Conservation (phyloP, 2,113 vertebrate species). For the Struthidea cinerea region DNA sequence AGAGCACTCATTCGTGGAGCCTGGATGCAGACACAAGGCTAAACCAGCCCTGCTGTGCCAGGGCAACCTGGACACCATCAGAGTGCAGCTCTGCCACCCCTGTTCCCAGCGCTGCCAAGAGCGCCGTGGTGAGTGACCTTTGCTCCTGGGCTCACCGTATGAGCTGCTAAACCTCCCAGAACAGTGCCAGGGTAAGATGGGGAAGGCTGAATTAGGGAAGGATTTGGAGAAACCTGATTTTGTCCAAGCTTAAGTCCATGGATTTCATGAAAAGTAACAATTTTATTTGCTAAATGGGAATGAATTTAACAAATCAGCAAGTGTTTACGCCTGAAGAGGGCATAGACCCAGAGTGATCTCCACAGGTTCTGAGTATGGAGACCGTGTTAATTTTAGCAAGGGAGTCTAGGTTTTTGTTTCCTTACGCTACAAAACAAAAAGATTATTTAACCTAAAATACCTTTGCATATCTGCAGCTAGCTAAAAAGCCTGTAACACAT, state of each 20-base stretch:
- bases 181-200: rapidly evolving
- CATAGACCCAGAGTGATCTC: not conserved
- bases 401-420: not conserved
- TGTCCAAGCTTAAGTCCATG: not conserved
- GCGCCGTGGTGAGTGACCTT: not conserved
- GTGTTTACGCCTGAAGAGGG: not conserved
- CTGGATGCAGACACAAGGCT: not conserved
- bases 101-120: not conserved
- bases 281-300: not conserved
- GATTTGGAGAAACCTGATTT: not conserved
- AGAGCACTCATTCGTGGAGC: not conserved
- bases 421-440: not conserved
- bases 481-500: not conserved
- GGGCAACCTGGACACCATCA: rapidly evolving
- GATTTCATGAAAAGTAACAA: not conserved
- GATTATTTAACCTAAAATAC: not conserved
- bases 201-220: not conserved
- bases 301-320: not conserved
- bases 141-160: not conserved
- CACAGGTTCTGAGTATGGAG: not conserved
- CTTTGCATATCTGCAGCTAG: not conserved
- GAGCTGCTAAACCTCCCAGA: not conserved
- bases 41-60: not conserved
- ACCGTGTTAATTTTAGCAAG: not conserved
- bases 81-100: not conserved